phyloP scores from a whole-genome alignment of 2,888 invertebrate genomes.

The Phyllotreta striolata region DNA sequence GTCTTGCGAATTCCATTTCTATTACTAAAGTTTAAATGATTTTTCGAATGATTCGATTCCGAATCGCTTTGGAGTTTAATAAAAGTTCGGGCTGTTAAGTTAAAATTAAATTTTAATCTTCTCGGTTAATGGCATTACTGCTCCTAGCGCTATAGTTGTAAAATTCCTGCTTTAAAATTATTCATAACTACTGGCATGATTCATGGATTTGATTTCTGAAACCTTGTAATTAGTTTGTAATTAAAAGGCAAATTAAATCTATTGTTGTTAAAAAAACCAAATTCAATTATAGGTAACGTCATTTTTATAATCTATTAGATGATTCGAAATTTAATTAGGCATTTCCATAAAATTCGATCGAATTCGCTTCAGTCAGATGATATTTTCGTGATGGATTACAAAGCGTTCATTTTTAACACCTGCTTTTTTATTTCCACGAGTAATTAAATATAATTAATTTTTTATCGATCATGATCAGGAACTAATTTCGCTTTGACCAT shows the following conservation, averaged over 20 bases:
- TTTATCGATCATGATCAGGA: constrained; percentile 53
- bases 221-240: no score
- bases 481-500: constrained; percentile 49
- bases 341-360: constrained; percentile 7
- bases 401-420: constrained; percentile 13
- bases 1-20: constrained; percentile 38
- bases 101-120: no score
- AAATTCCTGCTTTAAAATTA: no score
- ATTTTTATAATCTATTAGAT: constrained; percentile 4
- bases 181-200: no score
- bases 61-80: constrained; percentile 15
- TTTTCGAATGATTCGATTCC: constrained; percentile 5
- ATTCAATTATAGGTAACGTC: not conserved
- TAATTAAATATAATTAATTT: constrained; percentile 23
- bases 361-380: constrained; percentile 9
- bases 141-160: no score
- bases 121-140: no score
- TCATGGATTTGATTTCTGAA: no score
- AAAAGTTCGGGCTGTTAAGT: constrained; percentile 19
- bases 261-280: not conserved
- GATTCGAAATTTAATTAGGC: constrained; percentile 5
- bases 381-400: constrained; percentile 11
- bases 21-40: constrained; percentile 31
- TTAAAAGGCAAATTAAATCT: no score
- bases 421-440: constrained; percentile 17